These are phyloP conservation scores for Lethenteron reissneri DNA, from an alignment of 2,113 vertebrate genomes.

Conservation along the genomic window DNA sequence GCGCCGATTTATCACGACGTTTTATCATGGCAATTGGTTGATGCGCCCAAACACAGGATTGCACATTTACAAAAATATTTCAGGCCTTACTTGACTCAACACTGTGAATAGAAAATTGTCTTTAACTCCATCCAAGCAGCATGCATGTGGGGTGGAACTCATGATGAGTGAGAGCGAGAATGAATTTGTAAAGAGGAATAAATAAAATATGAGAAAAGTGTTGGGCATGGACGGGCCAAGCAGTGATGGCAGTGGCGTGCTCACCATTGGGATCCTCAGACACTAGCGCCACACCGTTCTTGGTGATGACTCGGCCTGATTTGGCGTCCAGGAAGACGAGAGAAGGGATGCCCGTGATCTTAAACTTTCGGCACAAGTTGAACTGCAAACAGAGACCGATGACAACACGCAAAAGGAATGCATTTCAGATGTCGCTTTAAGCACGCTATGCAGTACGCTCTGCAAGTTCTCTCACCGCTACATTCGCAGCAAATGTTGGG, in stretches of 20 bases:
- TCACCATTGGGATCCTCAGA: slow-evolving; percentile 85
- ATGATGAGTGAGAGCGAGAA: too few species aligned
- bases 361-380: slow-evolving; percentile 97
- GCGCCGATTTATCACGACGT: too few species aligned
- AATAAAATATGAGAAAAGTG: too few species aligned
- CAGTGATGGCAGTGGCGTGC: neutral
- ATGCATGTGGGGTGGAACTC: too few species aligned
- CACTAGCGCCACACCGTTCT: slow-evolving; percentile 78
- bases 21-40: too few species aligned
- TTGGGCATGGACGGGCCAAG: too few species aligned
- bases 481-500: neutral
- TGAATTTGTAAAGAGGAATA: too few species aligned
- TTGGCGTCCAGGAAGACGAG: slow-evolving; percentile 79
- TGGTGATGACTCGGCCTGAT: slow-evolving; percentile 69
- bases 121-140: too few species aligned
- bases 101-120: too few species aligned
- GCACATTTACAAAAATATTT: too few species aligned
- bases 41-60: too few species aligned
- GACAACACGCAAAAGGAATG: slow-evolving; percentile 3
- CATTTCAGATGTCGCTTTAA: neutral
- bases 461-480: neutral
- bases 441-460: neutral
- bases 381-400: slow-evolving; percentile 29
- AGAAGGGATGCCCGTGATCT: slow-evolving; percentile 90
- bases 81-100: too few species aligned